Base-by-base conservation (phyloP, 1,140 invertebrate species). In the Aphidius ervi region DNA sequence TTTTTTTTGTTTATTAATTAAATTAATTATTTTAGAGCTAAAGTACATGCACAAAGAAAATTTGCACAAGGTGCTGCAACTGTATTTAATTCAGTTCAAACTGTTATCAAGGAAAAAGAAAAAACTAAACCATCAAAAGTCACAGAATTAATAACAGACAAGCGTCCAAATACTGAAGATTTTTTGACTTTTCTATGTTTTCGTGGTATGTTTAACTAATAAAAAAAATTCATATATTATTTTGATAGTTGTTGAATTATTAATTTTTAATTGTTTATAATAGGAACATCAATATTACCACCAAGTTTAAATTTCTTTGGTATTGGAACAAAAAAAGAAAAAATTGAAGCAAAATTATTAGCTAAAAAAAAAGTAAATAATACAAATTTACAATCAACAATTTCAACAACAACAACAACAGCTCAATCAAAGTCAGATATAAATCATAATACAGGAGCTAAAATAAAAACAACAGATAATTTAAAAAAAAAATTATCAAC, bases 111-210 rank as follows among this genome's bases (percentile, higher is more conserved):
- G 67, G 84, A 85, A 65, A 81, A 84, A 64, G 80, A 86, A 58
- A 80, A 81, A 68, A 54, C 72, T 47, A 71, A 83, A 68, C 68
- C 80, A 69, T 39, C 80, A 71, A 65, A 79, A 62, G 70, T 82
- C 64, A 76, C 81, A 48, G 84, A 87, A 69, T 80, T 84, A 61
- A 76, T 86, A 66, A 86, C 86, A 46, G 84, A 86, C 52, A 88
- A 85, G 71, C 79, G 88, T 67, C 91, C 92, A 41, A 93, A 93
- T 67, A 93, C 93, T 5, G 92, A 95, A 82, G 92, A 95, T 76
- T 95, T 95, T 73, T 72, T 95, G 31, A 94, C 91, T 63, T 95
- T 93, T 75, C 81, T 95, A 5, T 95, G 93, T 76, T 89, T 93
- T 67, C 82, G 92, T 82, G 90, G 92, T 88, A 79, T 63, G 60